Evolutionary conservation across 2,113 vertebrate species (phyloP).

Genomic region (Pterocles burchelli): DNA sequence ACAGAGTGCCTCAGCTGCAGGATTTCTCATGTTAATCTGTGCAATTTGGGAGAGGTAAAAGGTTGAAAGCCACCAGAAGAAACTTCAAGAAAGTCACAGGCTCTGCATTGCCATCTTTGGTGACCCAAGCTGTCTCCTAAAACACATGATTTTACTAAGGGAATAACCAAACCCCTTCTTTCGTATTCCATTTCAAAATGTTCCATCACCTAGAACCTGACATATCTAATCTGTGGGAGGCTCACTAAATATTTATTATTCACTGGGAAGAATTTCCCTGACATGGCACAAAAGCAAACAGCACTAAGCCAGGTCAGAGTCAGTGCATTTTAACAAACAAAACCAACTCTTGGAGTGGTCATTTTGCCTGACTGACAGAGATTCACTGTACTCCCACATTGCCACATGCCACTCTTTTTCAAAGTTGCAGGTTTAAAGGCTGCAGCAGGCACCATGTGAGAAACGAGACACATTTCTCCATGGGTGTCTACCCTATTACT

Average conservation of each 20-base stretch:
- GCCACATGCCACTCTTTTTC: neutral
- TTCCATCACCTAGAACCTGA: neutral
- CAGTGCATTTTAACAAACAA: neutral
- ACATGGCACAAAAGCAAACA: neutral
- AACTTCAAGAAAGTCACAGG: neutral
- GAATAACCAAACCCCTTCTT: neutral
- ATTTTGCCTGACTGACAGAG: neutral
- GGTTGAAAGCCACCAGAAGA: neutral
- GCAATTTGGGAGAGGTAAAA: neutral
- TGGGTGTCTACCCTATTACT: neutral
- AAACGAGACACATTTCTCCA: neutral
- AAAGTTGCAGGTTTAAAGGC: neutral
- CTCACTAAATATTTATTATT: neutral
- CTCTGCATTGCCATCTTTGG: neutral
- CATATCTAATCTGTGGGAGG: neutral
- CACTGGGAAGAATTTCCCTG: neutral
- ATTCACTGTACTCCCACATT: neutral
- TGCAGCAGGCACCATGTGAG: neutral
- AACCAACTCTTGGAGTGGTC: neutral
- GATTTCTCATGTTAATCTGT: conserved; percentile 21
- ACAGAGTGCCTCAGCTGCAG: neutral
- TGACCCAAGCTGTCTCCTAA: neutral
- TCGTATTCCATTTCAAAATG: neutral
- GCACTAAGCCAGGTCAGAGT: neutral
- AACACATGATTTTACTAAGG: neutral